Evolutionary conservation across 2,113 vertebrate genomes (phyloP), one percentile per base, ranked within the genome.

Genomic region (Chroicocephalus ridibundus): DNA sequence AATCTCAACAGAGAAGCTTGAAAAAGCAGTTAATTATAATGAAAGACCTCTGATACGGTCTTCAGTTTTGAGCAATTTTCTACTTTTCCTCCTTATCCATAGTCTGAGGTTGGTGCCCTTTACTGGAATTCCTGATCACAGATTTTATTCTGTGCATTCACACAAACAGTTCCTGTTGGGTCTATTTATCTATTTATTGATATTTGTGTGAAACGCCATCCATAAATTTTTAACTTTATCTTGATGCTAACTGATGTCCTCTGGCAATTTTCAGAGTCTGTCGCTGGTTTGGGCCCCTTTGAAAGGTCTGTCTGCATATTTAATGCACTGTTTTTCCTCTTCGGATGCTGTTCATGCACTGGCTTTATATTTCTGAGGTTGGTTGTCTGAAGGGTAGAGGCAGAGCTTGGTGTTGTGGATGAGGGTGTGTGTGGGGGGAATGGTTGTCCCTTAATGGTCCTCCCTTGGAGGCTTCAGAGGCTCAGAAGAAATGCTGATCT

Each of bases 331-430:
- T 4, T 65, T 44, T 61, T 70, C 61, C 26, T 68, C 34, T 44
- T 65, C 2, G 3, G 62, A 11, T 24, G 46, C 66, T 7, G 13
- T 31, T 38, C 47, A 26, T 22, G 52, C 25, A 13, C 27, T 15
- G 40, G 11, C 8, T 58, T 31, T 14, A 6, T 8, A 52, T 76
- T 34, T 11, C 44, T 36, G 78, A 36, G 27, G 13, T 4, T n/a
- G 46, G 15, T 6, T 86, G 81, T n/a, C 20, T 1, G 0, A 27
- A 32, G 46, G 40, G 21, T 25, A n/a, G 49, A 42, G 7, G 32
- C 1, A 0, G 31, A 14, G n/a, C 44, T 55, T 1, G 0, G n/a
- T 0, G 11, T 11, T 0, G 0, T 7, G 10, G 40, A 5, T 8
- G 5, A 18, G 46, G 40, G 15, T 4, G 5, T 11, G 38, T 38